Base-by-base conservation (phyloP, 2,797 vertebrate species). In the Caiman crocodilus region DNA sequence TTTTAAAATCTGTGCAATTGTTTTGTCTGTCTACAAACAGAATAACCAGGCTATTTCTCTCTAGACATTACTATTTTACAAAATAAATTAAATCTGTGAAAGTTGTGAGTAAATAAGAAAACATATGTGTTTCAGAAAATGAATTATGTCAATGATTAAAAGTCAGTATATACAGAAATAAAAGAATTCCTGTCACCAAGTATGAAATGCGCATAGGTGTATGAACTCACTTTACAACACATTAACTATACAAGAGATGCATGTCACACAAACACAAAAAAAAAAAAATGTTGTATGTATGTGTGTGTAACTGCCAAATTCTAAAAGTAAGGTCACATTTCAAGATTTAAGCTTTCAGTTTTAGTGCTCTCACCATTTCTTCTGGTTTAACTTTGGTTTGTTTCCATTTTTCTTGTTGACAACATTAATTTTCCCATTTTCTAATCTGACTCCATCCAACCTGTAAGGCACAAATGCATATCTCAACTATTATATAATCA, bases 401-500 rank as follows among this genome's bases (percentile, higher is more conserved):
- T 97, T 98, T 89, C 98, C 98, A 87, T 96, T 98, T 97, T 99
- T 99, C 97, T 98, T 99, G 88, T 98, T 97, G 74, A 98, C 83
- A 82, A 99, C 96, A 11, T 95, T 98, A 96, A 99, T 99, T 97
- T 97, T 98, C 97, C 98, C 99, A 94, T 98, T 98, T 98, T 99
- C 99, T 96, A 98, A 98, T 93, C 97, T 98, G 87, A 99, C 98
- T 90, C 98, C 99, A 89, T 99, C 99, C 96, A 99, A 98, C 94
- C 99, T 99, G 96, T 85, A 78, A 97, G 79, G 83, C 93, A 90
- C 79, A 88, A 87, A 76, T 75, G 85, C 84, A 96, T 90, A 87
- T 21, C 13, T 50, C 35, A 73, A 50, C 23, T 50, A 42, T 26
- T 26, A 26, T 21, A 14, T 16, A 50, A 50, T 73, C 50, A 73